Conservation (phyloP, 1,140 invertebrate species). For the Amyelois transitella region DNA sequence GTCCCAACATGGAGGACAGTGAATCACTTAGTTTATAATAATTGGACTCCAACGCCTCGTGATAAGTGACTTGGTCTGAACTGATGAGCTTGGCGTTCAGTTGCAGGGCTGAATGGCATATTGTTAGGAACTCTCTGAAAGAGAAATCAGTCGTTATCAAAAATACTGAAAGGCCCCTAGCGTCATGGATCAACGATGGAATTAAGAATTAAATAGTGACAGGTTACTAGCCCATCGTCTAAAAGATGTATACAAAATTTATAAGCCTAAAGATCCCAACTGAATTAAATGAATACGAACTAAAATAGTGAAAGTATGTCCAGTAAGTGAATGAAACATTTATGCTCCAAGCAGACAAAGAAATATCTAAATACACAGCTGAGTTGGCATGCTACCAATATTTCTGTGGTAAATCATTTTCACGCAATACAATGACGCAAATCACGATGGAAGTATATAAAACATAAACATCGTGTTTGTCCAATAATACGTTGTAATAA, state of each 20-base stretch:
- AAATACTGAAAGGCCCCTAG: too few relatives aligned
- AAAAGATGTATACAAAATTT: too few relatives aligned
- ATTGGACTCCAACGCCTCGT: conserved; percentile 88
- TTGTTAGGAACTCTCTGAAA: conserved; percentile 89
- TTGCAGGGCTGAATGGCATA: conserved; percentile 90
- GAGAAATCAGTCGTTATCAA: conserved; percentile 15
- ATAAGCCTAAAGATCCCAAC: too few relatives aligned
- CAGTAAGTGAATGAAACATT: too few relatives aligned
- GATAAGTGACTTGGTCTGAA: conserved; percentile 91
- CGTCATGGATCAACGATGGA: too few relatives aligned
- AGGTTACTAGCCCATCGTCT: too few relatives aligned
- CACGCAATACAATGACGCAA: background rate
- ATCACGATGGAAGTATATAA: background rate
- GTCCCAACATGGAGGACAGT: conserved; percentile 82
- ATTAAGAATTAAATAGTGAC: too few relatives aligned
- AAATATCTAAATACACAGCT: background rate
- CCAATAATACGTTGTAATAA: too few relatives aligned
- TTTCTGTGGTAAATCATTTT: background rate
- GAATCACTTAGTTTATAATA: conserved; percentile 89
- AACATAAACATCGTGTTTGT: too few relatives aligned
- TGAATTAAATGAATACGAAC: too few relatives aligned
- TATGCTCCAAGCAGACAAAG: too few relatives aligned
- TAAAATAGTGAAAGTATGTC: too few relatives aligned
- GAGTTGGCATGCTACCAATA: background rate
- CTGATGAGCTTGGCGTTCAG: conserved; percentile 90